Conservation (phyloP, 2,797 vertebrate species). For the Lepus oiostolus region DNA sequence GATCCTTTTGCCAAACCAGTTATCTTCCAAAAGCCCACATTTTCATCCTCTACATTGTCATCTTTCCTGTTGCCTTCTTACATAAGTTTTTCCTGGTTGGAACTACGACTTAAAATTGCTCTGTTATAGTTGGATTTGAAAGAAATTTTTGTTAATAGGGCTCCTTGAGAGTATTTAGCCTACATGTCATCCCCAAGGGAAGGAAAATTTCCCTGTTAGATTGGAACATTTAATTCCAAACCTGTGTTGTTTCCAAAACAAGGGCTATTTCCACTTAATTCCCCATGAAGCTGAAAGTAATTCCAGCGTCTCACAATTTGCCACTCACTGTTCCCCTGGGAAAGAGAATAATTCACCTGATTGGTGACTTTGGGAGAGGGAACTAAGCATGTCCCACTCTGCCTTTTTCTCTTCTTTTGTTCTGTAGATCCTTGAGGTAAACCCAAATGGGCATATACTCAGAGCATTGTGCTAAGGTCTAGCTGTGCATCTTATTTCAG, state of each 20-base stretch:
- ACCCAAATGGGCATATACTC: not conserved
- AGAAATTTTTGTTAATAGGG: constrained; percentile 20
- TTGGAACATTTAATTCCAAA: not conserved
- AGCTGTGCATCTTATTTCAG: not conserved
- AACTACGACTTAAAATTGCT: constrained; percentile 33
- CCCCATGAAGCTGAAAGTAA: constrained; percentile 7
- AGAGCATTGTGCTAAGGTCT: not conserved
- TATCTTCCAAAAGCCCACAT: not conserved
- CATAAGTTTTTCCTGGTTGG: not conserved
- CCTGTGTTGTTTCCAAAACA: constrained; percentile 6
- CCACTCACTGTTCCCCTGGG: not conserved
- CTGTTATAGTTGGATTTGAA: not conserved
- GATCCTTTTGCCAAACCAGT: not conserved
- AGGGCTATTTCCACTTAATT: constrained; percentile 8
- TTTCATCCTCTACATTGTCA: not conserved
- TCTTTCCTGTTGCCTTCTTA: not conserved
- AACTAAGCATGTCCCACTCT: not conserved
- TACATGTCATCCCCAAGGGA: not conserved
- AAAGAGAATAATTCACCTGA: not conserved
- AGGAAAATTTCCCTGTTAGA: constrained; percentile 27
- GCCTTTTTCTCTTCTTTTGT: not conserved
- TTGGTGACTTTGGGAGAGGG: not conserved
- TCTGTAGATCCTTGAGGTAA: not conserved
- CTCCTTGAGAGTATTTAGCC: not conserved
- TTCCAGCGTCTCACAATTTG: constrained; percentile 10